Percentiles rank a stretch among this genome's conserved stretches.
These are phyloP conservation scores for Trachelus tabidus DNA, from an alignment of 2,888 invertebrate genomes.

Conservation along the genomic window DNA sequence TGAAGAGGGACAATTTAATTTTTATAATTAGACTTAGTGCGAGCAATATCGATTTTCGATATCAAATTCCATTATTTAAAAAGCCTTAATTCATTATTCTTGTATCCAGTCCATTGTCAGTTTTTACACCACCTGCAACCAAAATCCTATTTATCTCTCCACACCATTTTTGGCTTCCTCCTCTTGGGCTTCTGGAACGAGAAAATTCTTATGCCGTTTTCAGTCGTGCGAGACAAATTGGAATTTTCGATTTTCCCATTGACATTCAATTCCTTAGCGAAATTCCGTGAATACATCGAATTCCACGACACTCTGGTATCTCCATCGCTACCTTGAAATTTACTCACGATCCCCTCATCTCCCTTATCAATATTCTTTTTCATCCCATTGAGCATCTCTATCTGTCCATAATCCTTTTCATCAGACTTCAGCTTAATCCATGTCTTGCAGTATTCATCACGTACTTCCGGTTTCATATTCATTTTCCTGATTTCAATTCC, in stretches of 20 bases:
- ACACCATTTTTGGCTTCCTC: not conserved
- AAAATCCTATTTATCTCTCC: not conserved
- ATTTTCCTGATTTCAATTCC: not conserved
- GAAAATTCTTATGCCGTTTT: not conserved
- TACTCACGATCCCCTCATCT: not conserved
- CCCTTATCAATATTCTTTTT: not conserved
- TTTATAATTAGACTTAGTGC: not conserved
- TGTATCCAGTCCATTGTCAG: not conserved
- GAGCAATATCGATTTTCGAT: not conserved
- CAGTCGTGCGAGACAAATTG: not conserved
- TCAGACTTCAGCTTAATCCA: not conserved
- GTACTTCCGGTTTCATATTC: not conserved
- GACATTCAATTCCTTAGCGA: not conserved
- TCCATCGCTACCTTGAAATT: not conserved
- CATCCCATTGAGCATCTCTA: not conserved
- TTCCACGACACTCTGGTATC: not conserved
- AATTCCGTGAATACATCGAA: not conserved
- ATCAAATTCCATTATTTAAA: not conserved
- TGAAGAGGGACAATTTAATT: not conserved
- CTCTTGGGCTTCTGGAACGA: not conserved
- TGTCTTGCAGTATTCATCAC: not conserved
- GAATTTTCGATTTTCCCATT: not conserved
- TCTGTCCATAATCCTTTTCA: not conserved
- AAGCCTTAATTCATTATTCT: not conserved
- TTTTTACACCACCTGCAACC: not conserved